Percentiles rank a stretch among this genome's conserved stretches.
Evolutionary conservation across 2,888 invertebrate species (phyloP).

Genomic region (Lycocerus yunnanus): DNA sequence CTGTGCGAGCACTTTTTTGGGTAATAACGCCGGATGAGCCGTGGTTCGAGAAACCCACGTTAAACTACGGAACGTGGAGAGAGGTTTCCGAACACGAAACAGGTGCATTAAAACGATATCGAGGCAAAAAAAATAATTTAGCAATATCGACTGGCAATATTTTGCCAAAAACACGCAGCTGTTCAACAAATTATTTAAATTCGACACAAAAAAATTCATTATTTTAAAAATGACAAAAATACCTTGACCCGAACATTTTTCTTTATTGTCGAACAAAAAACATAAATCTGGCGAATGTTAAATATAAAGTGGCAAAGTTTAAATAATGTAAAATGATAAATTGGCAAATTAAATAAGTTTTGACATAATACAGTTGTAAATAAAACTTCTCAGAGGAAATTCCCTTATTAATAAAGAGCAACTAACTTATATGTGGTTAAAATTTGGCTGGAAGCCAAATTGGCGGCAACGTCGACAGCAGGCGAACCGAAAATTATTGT

Average conservation of each 20-base stretch:
- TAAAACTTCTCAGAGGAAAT: constrained; percentile 38
- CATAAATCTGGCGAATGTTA: neutral
- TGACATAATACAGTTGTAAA: constrained; percentile 8
- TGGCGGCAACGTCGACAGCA: constrained; percentile 22
- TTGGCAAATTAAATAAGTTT: neutral
- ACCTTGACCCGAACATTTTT: neutral
- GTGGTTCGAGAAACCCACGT: too few species aligned
- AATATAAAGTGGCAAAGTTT: neutral
- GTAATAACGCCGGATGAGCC: too few species aligned
- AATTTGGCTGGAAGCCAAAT: constrained; percentile 32
- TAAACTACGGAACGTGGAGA: too few species aligned
- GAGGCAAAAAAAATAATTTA: neutral
- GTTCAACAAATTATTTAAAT: neutral
- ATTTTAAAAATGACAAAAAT: neutral
- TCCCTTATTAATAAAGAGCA: constrained; percentile 29
- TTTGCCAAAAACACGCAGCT: neutral
- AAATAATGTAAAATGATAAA: neutral
- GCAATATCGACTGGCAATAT: neutral
- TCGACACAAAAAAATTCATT: neutral
- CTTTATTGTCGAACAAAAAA: neutral
- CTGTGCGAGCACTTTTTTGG: neutral
- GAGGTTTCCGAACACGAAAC: too few species aligned
- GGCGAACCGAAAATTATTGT: neutral
- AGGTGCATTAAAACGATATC: too few species aligned
- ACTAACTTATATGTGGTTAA: constrained; percentile 22